Conservation (phyloP, 1,140 invertebrate species). For the Stegodyphus mimosarum region DNA sequence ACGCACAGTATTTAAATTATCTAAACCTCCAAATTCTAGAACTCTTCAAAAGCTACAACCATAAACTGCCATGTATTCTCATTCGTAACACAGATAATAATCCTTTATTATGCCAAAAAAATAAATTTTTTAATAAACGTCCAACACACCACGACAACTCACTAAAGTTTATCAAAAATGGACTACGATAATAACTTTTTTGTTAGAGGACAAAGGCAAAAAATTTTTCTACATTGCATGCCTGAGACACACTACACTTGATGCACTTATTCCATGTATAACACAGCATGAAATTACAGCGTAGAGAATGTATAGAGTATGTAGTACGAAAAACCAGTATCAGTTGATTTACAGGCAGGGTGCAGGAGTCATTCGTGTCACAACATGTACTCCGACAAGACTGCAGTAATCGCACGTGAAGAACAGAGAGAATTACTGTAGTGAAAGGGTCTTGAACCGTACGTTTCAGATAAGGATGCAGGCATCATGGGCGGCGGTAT, state of each 20-base stretch:
- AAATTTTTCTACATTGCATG: background rate
- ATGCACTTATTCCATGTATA: background rate
- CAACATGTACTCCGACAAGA: background rate
- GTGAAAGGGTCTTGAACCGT: too few relatives aligned
- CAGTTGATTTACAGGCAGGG: background rate
- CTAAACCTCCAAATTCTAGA: background rate
- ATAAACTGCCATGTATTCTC: background rate
- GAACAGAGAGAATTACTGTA: background rate
- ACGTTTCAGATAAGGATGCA: too few relatives aligned
- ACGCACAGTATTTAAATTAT: background rate
- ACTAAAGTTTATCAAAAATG: conserved; percentile 26
- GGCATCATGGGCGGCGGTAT: too few relatives aligned
- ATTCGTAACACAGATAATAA: conserved; percentile 14
- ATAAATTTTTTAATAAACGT: conserved; percentile 19
- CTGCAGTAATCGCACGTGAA: background rate
- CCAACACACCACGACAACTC: conserved; percentile 7
- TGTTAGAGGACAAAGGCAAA: background rate
- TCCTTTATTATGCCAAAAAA: conserved; percentile 19
- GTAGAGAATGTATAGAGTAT: background rate
- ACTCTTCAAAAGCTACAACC: background rate
- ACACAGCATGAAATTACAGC: background rate
- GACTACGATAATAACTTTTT: conserved; percentile 9
- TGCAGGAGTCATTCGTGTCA: background rate
- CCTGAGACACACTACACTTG: background rate
- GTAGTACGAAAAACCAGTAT: background rate